Percentiles rank a stretch among this genome's conserved stretches.
phyloP scores from a whole-genome alignment of 2,797 vertebrate genomes.

The Fringilla coelebs region DNA sequence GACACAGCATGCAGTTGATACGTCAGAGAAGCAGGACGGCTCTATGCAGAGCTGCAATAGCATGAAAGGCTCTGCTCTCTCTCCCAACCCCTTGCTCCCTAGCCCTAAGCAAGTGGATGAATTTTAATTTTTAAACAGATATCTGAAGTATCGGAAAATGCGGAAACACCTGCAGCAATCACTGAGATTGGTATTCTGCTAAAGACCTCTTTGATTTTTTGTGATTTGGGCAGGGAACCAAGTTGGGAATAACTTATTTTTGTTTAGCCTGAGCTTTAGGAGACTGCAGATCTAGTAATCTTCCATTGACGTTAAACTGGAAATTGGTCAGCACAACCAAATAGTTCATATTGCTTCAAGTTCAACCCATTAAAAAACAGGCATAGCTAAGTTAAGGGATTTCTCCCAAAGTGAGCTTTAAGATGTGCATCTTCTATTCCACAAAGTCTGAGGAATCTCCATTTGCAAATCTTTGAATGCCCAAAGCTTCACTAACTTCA shows the following conservation, averaged over 20 bases:
- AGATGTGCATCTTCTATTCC: neutral
- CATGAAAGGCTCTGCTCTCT: neutral
- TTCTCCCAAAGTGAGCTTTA: neutral
- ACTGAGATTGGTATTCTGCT: neutral
- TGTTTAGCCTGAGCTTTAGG: neutral
- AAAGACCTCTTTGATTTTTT: neutral
- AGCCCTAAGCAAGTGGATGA: neutral
- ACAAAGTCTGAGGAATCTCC: neutral
- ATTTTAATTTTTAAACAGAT: neutral
- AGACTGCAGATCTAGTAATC: neutral
- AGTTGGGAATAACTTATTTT: neutral
- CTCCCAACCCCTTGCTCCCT: neutral
- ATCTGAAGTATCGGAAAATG: neutral
- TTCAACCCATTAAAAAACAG: neutral
- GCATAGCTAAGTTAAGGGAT: neutral
- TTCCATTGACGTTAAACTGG: neutral
- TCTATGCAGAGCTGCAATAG: neutral
- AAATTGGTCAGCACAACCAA: neutral
- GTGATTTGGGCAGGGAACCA: neutral
- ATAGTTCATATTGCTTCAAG: neutral
- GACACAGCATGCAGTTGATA: neutral
- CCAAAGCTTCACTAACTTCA: neutral
- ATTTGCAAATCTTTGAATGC: neutral
- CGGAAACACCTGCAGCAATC: neutral
- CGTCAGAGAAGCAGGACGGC: neutral